These are phyloP conservation scores for Ailuropoda melanoleuca DNA, from an alignment of 2,113 vertebrate genomes.

Conservation along the genomic window DNA sequence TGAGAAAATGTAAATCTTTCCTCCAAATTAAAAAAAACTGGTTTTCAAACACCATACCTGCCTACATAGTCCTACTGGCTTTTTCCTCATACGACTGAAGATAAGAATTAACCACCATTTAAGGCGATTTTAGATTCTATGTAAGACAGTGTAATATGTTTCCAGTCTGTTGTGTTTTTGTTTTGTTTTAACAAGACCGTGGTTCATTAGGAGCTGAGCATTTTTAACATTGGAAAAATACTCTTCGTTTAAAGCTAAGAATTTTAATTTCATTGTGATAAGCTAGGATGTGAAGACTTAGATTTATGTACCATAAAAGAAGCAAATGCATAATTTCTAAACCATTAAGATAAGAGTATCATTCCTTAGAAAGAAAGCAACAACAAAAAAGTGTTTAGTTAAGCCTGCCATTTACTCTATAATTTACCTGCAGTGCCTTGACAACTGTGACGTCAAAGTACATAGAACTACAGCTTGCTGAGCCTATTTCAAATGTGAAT, in stretches of 20 bases:
- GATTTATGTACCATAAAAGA: slow-evolving; percentile 33
- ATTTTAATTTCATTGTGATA: not conserved
- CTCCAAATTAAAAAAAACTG: not conserved
- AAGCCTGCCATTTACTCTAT: not conserved
- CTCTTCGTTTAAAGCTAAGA: not conserved
- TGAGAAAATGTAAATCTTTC: not conserved
- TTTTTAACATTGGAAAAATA: slow-evolving; percentile 35
- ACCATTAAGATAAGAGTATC: not conserved
- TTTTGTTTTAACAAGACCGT: slow-evolving; percentile 38
- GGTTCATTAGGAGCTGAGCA: not conserved
- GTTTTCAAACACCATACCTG: not conserved
- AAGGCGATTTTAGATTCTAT: not conserved
- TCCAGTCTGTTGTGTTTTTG: not conserved
- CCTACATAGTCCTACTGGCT: not conserved
- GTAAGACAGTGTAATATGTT: not conserved
- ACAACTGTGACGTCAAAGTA: not conserved
- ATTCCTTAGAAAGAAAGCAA: not conserved
- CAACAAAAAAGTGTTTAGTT: not conserved
- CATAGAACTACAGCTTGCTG: not conserved
- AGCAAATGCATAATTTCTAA: slow-evolving; percentile 29
- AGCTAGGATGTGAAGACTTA: not conserved
- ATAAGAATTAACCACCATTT: not conserved
- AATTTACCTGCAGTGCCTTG: not conserved
- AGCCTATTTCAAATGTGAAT: not conserved
- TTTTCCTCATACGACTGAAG: not conserved